Percentiles rank a stretch among this genome's conserved stretches.
phyloP scores from a whole-genome alignment of 2,888 invertebrate species.

The Alloplasta piceator region DNA sequence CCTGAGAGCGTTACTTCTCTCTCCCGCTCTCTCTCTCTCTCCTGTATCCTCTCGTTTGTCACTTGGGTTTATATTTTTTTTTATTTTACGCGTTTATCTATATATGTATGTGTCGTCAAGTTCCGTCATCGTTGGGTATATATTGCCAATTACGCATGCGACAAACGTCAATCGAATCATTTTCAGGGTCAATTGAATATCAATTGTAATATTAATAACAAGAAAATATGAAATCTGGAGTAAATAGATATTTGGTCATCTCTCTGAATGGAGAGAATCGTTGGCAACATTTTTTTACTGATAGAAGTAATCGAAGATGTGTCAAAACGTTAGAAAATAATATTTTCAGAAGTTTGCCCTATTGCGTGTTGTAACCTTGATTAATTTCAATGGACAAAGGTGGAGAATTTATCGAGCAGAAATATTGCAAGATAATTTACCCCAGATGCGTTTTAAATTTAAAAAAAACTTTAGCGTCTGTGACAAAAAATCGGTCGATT shows the following conservation, averaged over 20 bases:
- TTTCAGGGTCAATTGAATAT: constrained; percentile 21
- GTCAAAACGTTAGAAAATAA: neutral
- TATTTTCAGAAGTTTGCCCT: neutral
- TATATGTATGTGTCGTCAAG: constrained; percentile 3
- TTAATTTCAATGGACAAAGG: neutral
- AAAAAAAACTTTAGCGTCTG: too few species aligned
- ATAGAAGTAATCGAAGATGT: too few species aligned
- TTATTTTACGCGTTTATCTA: neutral
- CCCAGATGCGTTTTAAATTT: neutral
- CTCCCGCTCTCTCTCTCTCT: constrained; percentile 25
- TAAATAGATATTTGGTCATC: neutral
- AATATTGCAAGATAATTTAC: neutral
- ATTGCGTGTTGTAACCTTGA: neutral
- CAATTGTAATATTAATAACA: neutral
- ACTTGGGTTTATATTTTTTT: constrained; percentile 4
- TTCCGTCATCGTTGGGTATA: neutral
- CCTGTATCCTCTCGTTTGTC: constrained; percentile 18
- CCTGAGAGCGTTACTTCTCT: constrained; percentile 22
- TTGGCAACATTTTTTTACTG: too few species aligned
- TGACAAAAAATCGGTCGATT: neutral
- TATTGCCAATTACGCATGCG: constrained; percentile 41
- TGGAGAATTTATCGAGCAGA: neutral
- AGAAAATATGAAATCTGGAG: neutral
- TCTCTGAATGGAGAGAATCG: too few species aligned
- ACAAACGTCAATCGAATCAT: constrained; percentile 26